Evolutionary conservation across 2,888 invertebrate genomes (phyloP), one percentile per base, ranked within the genome.

Genomic region (Caenorhabditis afra): DNA sequence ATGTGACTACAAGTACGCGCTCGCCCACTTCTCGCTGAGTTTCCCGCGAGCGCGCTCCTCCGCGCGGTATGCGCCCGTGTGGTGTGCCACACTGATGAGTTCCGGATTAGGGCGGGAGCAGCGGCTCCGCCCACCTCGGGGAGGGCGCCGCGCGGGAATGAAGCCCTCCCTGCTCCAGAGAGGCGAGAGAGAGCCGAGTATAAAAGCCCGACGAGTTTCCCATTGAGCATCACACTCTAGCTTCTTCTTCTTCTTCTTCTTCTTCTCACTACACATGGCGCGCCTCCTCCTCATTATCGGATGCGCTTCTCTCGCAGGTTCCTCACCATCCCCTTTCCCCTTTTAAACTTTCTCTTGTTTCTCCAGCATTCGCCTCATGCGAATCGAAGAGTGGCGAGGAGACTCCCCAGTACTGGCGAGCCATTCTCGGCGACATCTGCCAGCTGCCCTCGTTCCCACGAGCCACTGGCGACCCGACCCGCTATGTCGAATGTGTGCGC

Each of bases 401-500:
- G 66, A 82, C 84, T 49, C 87, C 86, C 7, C 85, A 87, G 68
- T 88, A 86, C 67, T 89, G 89, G 89, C 73, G 86, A 59, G 89
- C 88, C 41, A 86, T 87, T 49, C 83, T 90, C 29, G 89, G 89
- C 50, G 89, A 90, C 70, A 86, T 90, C 73, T 90, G 90, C 71
- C 89, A 88, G 67, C 77, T 90, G 61, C 88, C 89, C 37, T 83
- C 82, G 23, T 86, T 89, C 79, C 89, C 88, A 11, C 80, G 88
- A 61, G 88, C 90, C 58, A 85, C 89, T 49, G 84, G 80, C 59
- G 87, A 88, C 67, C 87, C 90, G 41, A 82, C 83, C 55, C 68
- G 85, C 59, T 90, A 89, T 75, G 82, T 89, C 14, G 89, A 89
- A 68, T 89, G 89, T 83, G 86, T 89, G n/a, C 78, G 85, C 67